These are phyloP conservation scores for Octodonta nipae DNA, from an alignment of 2,888 invertebrate genomes.

Conservation along the genomic window DNA sequence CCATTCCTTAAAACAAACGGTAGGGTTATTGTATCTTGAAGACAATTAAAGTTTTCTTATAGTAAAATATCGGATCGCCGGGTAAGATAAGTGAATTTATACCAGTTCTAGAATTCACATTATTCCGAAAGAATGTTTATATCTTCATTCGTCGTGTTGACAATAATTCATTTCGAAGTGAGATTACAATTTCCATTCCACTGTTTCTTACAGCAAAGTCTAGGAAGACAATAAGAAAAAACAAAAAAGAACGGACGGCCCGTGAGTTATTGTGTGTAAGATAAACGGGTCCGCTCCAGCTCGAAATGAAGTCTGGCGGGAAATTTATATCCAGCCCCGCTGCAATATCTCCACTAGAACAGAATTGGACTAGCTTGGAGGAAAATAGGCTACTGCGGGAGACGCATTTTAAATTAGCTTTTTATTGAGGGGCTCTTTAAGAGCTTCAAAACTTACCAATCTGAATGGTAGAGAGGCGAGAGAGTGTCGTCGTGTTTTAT, in stretches of 20 bases:
- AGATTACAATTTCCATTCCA: conserved; percentile 38
- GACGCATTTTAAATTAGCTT: conserved; percentile 37
- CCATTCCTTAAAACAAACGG: conserved; percentile 14
- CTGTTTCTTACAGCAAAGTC: conserved; percentile 34
- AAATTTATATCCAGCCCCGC: conserved; percentile 36
- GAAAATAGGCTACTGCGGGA: conserved; percentile 35
- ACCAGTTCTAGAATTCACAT: conserved; percentile 19
- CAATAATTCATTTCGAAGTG: conserved; percentile 34
- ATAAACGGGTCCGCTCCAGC: conserved; percentile 57
- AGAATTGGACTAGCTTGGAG: conserved; percentile 36
- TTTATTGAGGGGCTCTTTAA: conserved; percentile 29
- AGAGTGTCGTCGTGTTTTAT: no score
- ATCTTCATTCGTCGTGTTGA: conserved; percentile 32
- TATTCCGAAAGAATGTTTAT: conserved; percentile 24
- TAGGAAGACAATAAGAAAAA: conserved; percentile 36
- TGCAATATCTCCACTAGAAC: conserved; percentile 37
- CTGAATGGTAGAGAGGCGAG: no score
- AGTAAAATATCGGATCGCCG: conserved; percentile 16
- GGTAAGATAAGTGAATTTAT: conserved; percentile 24
- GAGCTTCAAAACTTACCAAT: conserved; percentile 1
- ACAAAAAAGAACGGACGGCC: conserved; percentile 35
- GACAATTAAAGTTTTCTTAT: conserved; percentile 21
- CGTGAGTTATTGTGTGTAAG: conserved; percentile 54
- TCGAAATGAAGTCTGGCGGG: conserved; percentile 57
- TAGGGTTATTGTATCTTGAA: conserved; percentile 19